Base-by-base conservation (phyloP, 2,113 vertebrate genomes). In the Bucco capensis region DNA sequence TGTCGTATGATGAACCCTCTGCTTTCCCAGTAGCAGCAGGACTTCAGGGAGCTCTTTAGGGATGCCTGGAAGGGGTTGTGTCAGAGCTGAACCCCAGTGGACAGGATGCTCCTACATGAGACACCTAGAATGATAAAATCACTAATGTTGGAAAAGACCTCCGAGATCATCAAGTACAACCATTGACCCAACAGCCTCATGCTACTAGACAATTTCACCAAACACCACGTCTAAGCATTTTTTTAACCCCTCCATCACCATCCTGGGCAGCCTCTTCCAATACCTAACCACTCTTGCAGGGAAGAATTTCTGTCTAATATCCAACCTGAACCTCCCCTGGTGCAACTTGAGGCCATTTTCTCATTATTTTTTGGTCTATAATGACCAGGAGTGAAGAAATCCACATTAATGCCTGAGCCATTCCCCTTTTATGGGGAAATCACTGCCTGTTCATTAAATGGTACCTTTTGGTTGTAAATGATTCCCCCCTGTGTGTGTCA, bases 391-490 rank as follows among this genome's bases (percentile, higher is more conserved):
- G 58, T 25, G 12, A 76, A 56, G 58, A 91, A 72, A 57, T 9
- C 10, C 14, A 16, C 1, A 0, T 19, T 37, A 54, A 18, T 4
- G 2, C 6, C 1, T 49, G 35, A 76, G 37, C 49, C 40, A 1
- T 47, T 56, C 50, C 65, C 10, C 56, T 69, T 71, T 46, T 50
- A 37, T 21, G 54, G 47, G 83, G 38, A 74, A 81, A 74, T 38
- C 4, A 3, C 27, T 27, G 61, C 31, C 3, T 2, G 31, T 76
- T 90, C 65, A 49, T 71, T 40, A 60, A 74, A 51, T 4, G 8
- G 30, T 65, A 75, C n/a, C 47, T 75, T 65, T 89, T 31, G 19
- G 14, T 53, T 51, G 40, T 42, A 65, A 81, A 83, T 27, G n/a
- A 46, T 71, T 88, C 54, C 61, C n/a, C 22, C 1, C 4, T 17